Percentiles rank a stretch among this genome's conserved stretches.
These are phyloP conservation scores for Cantharis lateralis DNA, from an alignment of 2,888 invertebrate genomes.

Conservation along the genomic window DNA sequence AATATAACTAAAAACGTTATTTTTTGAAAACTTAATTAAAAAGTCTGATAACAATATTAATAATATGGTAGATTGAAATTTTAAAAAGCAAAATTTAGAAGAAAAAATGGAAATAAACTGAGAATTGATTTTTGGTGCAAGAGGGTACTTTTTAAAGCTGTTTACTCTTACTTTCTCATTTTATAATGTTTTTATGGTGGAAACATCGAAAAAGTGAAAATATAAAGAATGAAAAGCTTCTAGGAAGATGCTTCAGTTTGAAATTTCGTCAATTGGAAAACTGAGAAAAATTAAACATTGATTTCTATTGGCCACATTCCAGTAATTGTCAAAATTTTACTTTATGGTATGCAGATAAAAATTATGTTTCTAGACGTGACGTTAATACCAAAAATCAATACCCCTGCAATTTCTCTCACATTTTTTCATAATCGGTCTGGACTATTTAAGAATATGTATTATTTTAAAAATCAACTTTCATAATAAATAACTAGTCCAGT, in stretches of 20 bases:
- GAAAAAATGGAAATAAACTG: too few species aligned
- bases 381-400: not conserved
- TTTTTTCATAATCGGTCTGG: not conserved
- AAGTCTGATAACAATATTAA: too few species aligned
- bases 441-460: not conserved
- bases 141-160: too few species aligned
- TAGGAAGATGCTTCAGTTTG: not conserved
- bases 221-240: too few species aligned
- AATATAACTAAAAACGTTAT: too few species aligned
- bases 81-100: not conserved
- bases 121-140: too few species aligned
- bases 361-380: not conserved
- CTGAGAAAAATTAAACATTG: not conserved
- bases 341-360: not conserved
- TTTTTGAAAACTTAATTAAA: too few species aligned
- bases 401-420: not conserved
- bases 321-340: not conserved
- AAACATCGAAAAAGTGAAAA: too few species aligned
- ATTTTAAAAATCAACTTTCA: not conserved
- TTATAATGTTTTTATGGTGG: too few species aligned
- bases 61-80: too few species aligned
- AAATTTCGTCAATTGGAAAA: not conserved
- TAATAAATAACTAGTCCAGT: not conserved
- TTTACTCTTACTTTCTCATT: too few species aligned
- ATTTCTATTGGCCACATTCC: not conserved